Evolutionary conservation across 2,797 vertebrate species (phyloP).

Genomic region (Tragelaphus eurycerus): DNA sequence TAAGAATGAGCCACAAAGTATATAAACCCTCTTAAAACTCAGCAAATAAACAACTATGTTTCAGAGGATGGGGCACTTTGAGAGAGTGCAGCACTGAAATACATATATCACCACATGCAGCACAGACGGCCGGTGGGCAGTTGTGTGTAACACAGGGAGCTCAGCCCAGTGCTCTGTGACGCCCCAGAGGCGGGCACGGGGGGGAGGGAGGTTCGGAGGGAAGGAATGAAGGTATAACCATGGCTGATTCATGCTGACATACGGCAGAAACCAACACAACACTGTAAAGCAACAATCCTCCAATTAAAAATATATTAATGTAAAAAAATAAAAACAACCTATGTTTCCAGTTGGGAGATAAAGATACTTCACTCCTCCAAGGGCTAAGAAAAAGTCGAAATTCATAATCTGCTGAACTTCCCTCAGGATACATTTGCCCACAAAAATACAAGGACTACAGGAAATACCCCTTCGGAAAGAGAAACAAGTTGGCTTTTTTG

Average conservation of each 20-base stretch:
- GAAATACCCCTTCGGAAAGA: slow-evolving; percentile 34
- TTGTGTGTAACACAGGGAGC: background rate
- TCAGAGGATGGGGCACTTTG: background rate
- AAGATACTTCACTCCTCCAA: background rate
- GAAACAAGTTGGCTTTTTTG: background rate
- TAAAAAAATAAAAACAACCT: background rate
- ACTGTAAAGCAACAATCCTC: background rate
- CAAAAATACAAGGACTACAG: slow-evolving; percentile 44
- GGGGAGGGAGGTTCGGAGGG: background rate
- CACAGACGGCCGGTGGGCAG: background rate
- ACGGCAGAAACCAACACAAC: background rate
- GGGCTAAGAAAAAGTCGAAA: background rate
- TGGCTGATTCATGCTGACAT: background rate
- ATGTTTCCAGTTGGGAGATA: background rate
- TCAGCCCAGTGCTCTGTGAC: background rate
- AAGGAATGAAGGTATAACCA: background rate
- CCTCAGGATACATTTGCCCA: slow-evolving; percentile 37
- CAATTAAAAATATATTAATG: background rate
- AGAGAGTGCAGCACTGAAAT: background rate
- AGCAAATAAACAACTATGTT: background rate
- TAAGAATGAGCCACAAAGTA: background rate
- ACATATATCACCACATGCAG: background rate
- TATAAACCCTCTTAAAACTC: background rate
- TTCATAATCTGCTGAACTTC: slow-evolving; percentile 33
- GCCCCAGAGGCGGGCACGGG: background rate